Evolutionary conservation across 1,140 invertebrate species (phyloP).

Genomic region (Bactericera cockerelli): DNA sequence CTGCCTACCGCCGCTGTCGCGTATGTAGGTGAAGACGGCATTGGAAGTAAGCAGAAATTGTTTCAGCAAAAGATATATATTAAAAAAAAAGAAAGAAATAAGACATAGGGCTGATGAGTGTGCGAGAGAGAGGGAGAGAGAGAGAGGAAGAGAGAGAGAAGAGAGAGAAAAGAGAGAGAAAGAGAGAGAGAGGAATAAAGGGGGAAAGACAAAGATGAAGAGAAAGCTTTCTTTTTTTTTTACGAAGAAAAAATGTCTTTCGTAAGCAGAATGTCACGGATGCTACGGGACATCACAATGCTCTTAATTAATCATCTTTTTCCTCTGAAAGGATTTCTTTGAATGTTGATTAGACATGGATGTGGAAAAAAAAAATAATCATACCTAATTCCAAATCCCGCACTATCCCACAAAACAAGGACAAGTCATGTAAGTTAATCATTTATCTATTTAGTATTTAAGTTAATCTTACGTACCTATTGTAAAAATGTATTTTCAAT

Average conservation of each 20-base stretch:
- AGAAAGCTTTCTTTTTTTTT: conserved; percentile 16
- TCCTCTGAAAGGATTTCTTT: too few species aligned
- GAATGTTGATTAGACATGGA: too few species aligned
- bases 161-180: conserved; percentile 18
- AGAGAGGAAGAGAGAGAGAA: conserved; percentile 14
- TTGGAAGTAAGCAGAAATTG: not conserved
- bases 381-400: too few species aligned
- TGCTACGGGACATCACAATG: not conserved
- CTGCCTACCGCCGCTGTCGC: not conserved
- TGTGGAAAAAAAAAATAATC: too few species aligned
- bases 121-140: conserved; percentile 18
- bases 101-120: conserved; percentile 18
- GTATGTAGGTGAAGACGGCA: not conserved
- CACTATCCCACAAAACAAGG: too few species aligned
- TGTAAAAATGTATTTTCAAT: too few species aligned
- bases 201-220: not conserved
- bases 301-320: too few species aligned
- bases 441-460: too few species aligned
- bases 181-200: conserved; percentile 16
- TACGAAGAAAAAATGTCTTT: conserved; percentile 11
- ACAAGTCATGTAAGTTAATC: too few species aligned
- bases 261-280: not conserved
- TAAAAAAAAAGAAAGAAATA: not conserved
- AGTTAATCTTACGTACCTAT: too few species aligned
- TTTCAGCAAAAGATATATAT: not conserved